Percentiles rank a stretch among this genome's conserved stretches.
Evolutionary conservation across 1,140 invertebrate species (phyloP).

Genomic region (Halesus radiatus): DNA sequence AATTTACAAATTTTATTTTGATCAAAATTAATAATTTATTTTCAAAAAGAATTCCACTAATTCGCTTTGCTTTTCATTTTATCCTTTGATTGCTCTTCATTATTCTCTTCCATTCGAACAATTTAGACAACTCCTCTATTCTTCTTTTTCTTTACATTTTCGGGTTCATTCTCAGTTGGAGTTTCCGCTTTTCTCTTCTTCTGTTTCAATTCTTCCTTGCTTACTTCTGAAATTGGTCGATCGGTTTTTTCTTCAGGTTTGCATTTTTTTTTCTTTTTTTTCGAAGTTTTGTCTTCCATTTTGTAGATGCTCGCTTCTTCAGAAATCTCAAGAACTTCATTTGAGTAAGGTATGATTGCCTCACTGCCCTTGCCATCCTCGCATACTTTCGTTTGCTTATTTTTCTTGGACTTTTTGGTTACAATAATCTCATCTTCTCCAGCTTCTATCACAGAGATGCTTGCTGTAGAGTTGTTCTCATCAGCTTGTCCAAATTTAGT

Average conservation of each 20-base stretch:
- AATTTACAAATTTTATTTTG: too few species aligned
- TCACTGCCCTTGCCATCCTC: background rate
- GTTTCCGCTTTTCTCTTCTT: conserved; percentile 24
- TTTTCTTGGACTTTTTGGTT: conserved; percentile 5
- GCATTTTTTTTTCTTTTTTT: conserved; percentile 9
- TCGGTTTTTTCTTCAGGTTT: background rate
- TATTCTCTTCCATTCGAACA: too few species aligned
- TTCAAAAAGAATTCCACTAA: too few species aligned
- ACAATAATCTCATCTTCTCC: background rate
- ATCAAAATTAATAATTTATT: too few species aligned
- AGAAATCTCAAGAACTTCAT: background rate
- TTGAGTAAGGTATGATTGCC: too few species aligned
- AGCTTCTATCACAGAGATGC: background rate
- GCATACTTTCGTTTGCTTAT: background rate
- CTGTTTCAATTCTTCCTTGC: conserved; percentile 3
- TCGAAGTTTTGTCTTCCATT: background rate
- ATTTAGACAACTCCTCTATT: background rate
- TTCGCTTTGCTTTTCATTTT: too few species aligned
- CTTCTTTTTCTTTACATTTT: conserved; percentile 6
- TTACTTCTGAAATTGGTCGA: background rate
- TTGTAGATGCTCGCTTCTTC: background rate
- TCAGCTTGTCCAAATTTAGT: background rate
- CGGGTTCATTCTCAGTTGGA: background rate
- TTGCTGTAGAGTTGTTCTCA: background rate
- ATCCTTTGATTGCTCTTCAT: too few species aligned